A percentile compares a stretch with the other conserved stretches of the same genome.
These are phyloP conservation scores for Heliconius hewitsoni DNA, from an alignment of 1,140 invertebrate species.

Conservation along the genomic window DNA sequence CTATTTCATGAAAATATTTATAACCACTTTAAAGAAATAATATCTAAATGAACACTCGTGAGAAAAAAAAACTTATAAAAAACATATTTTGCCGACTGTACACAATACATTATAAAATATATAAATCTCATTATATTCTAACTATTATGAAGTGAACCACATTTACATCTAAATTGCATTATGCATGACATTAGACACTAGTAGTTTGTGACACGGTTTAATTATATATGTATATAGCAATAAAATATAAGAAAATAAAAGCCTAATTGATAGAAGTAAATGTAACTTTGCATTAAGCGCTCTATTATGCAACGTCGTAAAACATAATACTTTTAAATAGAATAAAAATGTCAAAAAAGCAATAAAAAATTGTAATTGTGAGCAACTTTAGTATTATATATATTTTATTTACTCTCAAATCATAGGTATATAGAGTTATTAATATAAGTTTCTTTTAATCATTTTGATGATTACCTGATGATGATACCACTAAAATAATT, in stretches of 20 bases:
- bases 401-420: slow-evolving; percentile 3
- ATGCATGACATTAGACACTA: slow-evolving; percentile 26
- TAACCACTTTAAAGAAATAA: no score
- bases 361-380: slow-evolving; percentile 25
- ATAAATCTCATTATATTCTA: slow-evolving; percentile 19
- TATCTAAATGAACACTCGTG: no score
- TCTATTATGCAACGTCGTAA: background rate
- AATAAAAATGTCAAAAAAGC: slow-evolving; percentile 29
- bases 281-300: background rate
- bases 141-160: background rate
- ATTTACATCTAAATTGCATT: slow-evolving; percentile 26
- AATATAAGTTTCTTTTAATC: background rate
- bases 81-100: background rate
- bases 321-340: background rate
- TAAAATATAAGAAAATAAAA: background rate
- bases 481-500: no score
- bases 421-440: background rate
- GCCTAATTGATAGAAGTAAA: background rate
- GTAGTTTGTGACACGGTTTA: slow-evolving; percentile 27
- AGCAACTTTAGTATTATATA: slow-evolving; percentile 25
- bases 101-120: slow-evolving; percentile 7
- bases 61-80: background rate
- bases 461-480: background rate
- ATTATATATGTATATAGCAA: background rate
- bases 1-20: no score